These are phyloP conservation scores for Saguinus imperator DNA, from an alignment of 2,113 vertebrate species.

Conservation along the genomic window DNA sequence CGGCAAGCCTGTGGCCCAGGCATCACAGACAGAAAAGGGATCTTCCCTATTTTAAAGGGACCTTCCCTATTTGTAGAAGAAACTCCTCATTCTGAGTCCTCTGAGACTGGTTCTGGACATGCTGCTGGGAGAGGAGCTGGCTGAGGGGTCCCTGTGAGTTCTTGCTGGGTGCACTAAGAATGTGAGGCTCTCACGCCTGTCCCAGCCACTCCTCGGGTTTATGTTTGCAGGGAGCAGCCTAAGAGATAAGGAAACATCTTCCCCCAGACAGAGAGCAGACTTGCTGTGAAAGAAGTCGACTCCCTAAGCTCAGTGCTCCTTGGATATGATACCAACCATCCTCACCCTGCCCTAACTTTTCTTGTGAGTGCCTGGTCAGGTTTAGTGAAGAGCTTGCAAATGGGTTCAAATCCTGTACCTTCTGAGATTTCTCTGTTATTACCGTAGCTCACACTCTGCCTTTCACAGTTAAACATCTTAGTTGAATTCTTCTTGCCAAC, in stretches of 20 bases:
- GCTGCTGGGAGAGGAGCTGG: neutral
- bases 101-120: neutral
- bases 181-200: neutral
- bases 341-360: neutral
- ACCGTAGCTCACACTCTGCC: neutral
- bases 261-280: neutral
- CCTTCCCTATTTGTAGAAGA: neutral
- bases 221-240: neutral
- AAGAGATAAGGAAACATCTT: neutral
- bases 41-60: neutral
- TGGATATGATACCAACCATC: accelerated
- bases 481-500: neutral
- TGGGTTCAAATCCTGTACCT: neutral
- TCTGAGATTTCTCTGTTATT: neutral
- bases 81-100: neutral
- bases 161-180: neutral
- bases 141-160: neutral
- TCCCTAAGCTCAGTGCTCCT: neutral
- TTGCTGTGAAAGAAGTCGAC: neutral
- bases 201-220: neutral
- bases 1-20: neutral
- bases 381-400: neutral
- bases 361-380: neutral
- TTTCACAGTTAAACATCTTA: neutral
- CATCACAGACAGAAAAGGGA: no score